These are phyloP conservation scores for Dendropsophus ebraccatus DNA, from an alignment of 2,113 vertebrate species.

Conservation along the genomic window DNA sequence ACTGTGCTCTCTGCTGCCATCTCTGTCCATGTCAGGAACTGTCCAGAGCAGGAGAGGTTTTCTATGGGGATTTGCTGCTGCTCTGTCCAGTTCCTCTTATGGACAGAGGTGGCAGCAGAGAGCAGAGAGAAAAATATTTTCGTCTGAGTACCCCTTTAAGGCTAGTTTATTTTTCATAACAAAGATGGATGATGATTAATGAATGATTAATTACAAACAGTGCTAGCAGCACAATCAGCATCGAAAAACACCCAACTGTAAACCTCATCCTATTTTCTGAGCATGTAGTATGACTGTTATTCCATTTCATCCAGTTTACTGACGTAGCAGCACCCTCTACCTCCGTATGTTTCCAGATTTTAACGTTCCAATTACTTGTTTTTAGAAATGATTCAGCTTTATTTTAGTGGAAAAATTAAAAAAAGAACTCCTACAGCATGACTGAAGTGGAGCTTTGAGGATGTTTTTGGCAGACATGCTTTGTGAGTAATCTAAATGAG, in stretches of 20 bases:
- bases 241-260: conserved; percentile 25
- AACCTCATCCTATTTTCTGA: conserved; percentile 13
- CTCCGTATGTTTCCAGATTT: conserved; percentile 54
- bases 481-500: conserved; percentile 59
- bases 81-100: no score
- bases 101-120: no score
- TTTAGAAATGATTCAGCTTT: conserved; percentile 59
- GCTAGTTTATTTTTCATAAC: no score
- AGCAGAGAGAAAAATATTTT: no score
- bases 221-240: not conserved
- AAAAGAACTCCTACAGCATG: conserved; percentile 53
- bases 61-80: no score
- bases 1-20: no score
- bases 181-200: no score
- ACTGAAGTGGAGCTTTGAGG: conserved; percentile 46
- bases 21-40: no score
- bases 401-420: conserved; percentile 50
- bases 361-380: conserved; percentile 48
- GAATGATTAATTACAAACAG: conserved; percentile 6
- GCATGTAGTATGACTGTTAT: conserved; percentile 43
- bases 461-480: conserved; percentile 53
- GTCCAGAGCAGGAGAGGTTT: no score
- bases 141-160: no score
- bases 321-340: conserved; percentile 53
- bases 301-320: conserved; percentile 48